Evolutionary conservation across 2,888 invertebrate species (phyloP).

Genomic region (Taphrorychus bicolor): DNA sequence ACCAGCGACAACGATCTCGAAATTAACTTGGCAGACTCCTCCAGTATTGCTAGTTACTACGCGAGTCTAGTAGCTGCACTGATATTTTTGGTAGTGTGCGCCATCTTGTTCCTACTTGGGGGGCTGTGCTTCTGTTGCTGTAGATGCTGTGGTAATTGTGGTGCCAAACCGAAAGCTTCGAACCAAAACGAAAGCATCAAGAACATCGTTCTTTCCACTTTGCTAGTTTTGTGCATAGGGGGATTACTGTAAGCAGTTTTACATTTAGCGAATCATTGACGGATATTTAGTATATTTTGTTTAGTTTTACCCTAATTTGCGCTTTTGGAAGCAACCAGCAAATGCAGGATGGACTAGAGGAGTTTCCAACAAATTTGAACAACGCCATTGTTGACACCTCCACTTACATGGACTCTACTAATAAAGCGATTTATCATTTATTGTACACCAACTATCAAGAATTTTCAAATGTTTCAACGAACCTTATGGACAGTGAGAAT

Average conservation of each 20-base stretch:
- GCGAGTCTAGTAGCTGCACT: constrained; percentile 35
- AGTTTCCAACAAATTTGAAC: constrained; percentile 68
- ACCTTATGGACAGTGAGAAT: constrained; percentile 70
- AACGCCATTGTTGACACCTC: constrained; percentile 71
- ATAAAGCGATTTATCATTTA: constrained; percentile 73
- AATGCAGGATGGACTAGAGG: constrained; percentile 75
- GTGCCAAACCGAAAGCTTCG: constrained; percentile 81
- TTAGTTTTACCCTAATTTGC: constrained; percentile 87
- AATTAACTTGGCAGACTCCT: constrained; percentile 11
- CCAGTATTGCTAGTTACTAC: constrained; percentile 40
- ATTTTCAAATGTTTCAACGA: constrained; percentile 70
- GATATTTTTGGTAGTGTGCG: constrained; percentile 65
- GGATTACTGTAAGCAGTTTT: constrained; percentile 82
- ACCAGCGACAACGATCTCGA: constrained; percentile 9
- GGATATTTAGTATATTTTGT: not conserved
- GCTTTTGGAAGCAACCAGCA: constrained; percentile 90
- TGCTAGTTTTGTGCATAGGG: constrained; percentile 82
- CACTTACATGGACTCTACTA: constrained; percentile 75
- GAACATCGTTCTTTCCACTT: constrained; percentile 76
- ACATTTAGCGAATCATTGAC: not conserved
- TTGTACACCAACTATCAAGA: constrained; percentile 78
- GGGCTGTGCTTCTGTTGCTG: constrained; percentile 90
- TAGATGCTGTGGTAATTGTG: constrained; percentile 79
- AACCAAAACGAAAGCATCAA: constrained; percentile 86
- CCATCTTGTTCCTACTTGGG: constrained; percentile 78